Base-by-base conservation (phyloP, 2,888 invertebrate species). In the Polietes domitor region DNA sequence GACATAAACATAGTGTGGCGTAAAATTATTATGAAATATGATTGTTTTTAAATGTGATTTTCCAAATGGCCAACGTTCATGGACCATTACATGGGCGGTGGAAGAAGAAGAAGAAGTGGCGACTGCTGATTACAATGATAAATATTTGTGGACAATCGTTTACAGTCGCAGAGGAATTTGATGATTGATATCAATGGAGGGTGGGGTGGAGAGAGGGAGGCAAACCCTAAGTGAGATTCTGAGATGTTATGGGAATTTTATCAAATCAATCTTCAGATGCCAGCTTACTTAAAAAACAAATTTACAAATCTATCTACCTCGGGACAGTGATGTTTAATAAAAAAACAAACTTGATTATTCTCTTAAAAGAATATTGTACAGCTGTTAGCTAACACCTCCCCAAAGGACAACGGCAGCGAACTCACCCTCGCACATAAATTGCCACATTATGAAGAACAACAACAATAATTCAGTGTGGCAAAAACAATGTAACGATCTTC, bases 1-100 rank as follows among this genome's bases (percentile, higher is more conserved):
- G 91, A 90, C 91, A 91, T 90, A 90, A 90, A 74, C 65, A 86
- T 78, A 81, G 86, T 84, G 85, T 81, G 74, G 79, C 70, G 70
- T 43, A 41, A n/a, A 78, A 78, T 78, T 81, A 78, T 72, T 65
- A 37, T 63, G 50, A 65, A 75, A 72, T 72, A 58, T 72, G 72
- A 72, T 72, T 72, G 41, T 72, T 72, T 55, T 72, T 65, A 37
- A 65, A 65, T 65, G 65, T 65, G 41, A 37, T 65, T 65, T 41
- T 65, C 65, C 41, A 65, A 65, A 65, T 65, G 21, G 53, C 4
- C 53, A 12, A 4, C 3, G 47, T 47, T 47, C 9, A n/a, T 2
- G 47, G 15, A 47, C 26, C 58, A 58, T 61, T 61, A 61, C 61
- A 61, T 28, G 61, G 15, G 5, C n/a, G 37, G 12, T 12, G n/a